phyloP scores from a whole-genome alignment of 1,140 invertebrate genomes.

The Microplitis demolitor region DNA sequence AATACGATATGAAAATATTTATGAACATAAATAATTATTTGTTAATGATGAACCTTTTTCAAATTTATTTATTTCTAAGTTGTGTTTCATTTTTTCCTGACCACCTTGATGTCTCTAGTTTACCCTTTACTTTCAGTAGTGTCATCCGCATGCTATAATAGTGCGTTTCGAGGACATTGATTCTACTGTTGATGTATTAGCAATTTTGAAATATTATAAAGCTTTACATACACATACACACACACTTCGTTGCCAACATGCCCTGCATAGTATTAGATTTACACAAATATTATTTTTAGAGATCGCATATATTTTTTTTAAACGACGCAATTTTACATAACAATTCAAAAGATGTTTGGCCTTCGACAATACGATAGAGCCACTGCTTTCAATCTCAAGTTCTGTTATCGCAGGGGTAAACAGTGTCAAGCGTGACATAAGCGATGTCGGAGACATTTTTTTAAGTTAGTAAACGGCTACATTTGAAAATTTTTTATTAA shows the following conservation, averaged over 20 bases:
- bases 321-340: neutral
- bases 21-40: too few relatives aligned
- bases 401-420: neutral
- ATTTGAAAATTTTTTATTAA: neutral
- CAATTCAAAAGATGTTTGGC: neutral
- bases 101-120: neutral
- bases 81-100: too few relatives aligned
- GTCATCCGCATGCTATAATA: constrained; percentile 9
- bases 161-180: constrained; percentile 6
- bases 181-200: neutral
- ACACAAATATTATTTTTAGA: neutral
- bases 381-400: neutral
- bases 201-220: neutral
- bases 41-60: too few relatives aligned
- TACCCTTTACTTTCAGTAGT: neutral
- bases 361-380: neutral
- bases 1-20: too few relatives aligned
- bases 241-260: too few relatives aligned
- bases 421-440: neutral
- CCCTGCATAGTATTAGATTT: neutral
- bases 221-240: too few relatives aligned
- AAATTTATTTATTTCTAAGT: too few relatives aligned
- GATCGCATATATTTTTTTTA: neutral
- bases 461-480: neutral
- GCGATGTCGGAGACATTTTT: neutral